Base-by-base conservation (phyloP, 2,888 invertebrate species). In the Poecilus cupreus region DNA sequence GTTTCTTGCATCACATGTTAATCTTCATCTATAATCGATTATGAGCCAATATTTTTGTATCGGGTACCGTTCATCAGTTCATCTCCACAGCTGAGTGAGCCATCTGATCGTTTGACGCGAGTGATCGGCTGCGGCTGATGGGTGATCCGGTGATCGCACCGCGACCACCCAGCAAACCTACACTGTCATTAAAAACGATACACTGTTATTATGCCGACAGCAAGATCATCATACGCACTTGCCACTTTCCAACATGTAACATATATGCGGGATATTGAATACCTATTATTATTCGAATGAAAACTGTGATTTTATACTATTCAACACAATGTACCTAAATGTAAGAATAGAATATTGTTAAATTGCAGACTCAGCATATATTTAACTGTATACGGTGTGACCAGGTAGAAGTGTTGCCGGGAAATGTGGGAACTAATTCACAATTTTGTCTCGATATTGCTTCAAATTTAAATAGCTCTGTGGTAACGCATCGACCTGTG, bases 1-100 rank as follows among this genome's bases (percentile, higher is more conserved):
- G 24, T 22, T 60, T 60, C 60, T 60, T 68, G 64, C 64, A 68
- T 68, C 64, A 68, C 37, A 68, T 68, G 64, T 68, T 68, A 68
- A 51, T 51, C 51, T 51, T 51, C 1, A 46, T 32, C n/a, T 51
- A 18, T 51, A 51, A 68, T 68, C 64, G 64, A 68, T 68, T 68
- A 68, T 32, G 32, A 37, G 37, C 11, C 8, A 37, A 68, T 37
- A 37, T 68, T 68, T 68, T 68, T 37, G 18, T 68, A 68, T 68
- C 64, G 37, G 8, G 37, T 68, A 37, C 64, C 64, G 64, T 68
- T 37, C 64, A 60, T 60, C 60, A n/a, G n/a, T n/a, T n/a, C n/a
- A 32, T 32, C 32, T 68, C 64, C n/a, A 39, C 64, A 68, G 64
- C 16, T 68, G 64, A 68, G 64, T 68, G 64, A 68, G 64, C 57